These are phyloP conservation scores for Tenebrio molitor DNA, from an alignment of 1,140 invertebrate species.

Conservation along the genomic window DNA sequence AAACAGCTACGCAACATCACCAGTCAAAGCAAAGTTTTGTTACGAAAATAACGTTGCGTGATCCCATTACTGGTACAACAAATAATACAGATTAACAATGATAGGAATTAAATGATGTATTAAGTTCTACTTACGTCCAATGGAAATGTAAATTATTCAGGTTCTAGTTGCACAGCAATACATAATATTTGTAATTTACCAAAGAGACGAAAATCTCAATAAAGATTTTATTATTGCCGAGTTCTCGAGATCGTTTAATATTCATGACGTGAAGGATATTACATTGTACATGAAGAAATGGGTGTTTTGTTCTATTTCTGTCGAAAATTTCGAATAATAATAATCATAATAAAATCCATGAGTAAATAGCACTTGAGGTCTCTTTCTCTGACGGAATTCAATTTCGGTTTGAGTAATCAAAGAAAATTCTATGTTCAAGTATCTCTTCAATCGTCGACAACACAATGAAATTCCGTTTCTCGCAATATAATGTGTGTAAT, in stretches of 20 bases:
- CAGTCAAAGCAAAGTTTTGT: slow-evolving; percentile 21
- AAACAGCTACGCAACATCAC: slow-evolving; percentile 13
- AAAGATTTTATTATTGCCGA: no score
- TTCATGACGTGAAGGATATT: not conserved
- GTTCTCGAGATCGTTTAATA: not conserved
- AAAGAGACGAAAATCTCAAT: not conserved
- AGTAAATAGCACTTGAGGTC: slow-evolving; percentile 23
- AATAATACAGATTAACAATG: slow-evolving; percentile 37
- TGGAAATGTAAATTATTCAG: slow-evolving; percentile 32
- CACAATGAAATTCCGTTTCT: slow-evolving; percentile 32
- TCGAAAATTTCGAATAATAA: slow-evolving; percentile 17
- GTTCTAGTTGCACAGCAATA: slow-evolving; percentile 13
- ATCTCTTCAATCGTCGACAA: slow-evolving; percentile 24
- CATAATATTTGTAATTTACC: slow-evolving; percentile 25
- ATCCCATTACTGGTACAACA: slow-evolving; percentile 26
- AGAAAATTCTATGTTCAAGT: slow-evolving; percentile 33
- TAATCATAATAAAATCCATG: slow-evolving; percentile 33
- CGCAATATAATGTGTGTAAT: slow-evolving; percentile 36
- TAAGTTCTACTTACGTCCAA: slow-evolving; percentile 17
- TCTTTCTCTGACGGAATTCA: slow-evolving; percentile 33
- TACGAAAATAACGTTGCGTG: slow-evolving; percentile 37
- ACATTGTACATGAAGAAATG: slow-evolving; percentile 3
- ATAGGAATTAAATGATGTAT: slow-evolving; percentile 40
- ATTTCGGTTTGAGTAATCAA: slow-evolving; percentile 33
- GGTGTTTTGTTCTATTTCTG: slow-evolving; percentile 6